Evolutionary conservation across 2,113 vertebrate genomes (phyloP), one percentile per base, ranked within the genome.

Genomic region (Cyprinus carpio): DNA sequence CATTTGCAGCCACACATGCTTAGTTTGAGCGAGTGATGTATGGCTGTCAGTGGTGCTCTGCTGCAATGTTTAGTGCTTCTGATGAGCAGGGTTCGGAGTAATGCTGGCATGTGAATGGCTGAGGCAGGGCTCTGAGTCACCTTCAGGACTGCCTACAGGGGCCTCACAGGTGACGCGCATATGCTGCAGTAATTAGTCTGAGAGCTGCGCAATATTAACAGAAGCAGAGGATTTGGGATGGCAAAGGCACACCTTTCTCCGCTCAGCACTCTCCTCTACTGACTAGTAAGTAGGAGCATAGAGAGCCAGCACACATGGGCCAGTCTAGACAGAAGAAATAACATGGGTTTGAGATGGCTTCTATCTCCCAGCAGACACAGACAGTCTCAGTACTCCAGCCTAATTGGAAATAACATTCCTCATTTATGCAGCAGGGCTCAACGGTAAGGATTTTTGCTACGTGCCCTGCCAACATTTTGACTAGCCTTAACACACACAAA

Each of bases 141-240:
- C 84, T 85, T 67, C 40, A 84, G 83, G 83, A 86, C 83, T 83
- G 84, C 90, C 83, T 89, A 89, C 67, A 79, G 83, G 87, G 83
- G 75, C 88, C 75, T 85, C 64, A 86, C 88, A 89, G 89, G 86
- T 86, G 84, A 88, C 67, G 85, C 87, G 80, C 93, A 92, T 92
- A 90, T 93, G 92, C 89, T 91, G 91, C 86, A 81, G 89, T 93
- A 93, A 93, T 93, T 93, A 92, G 88, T 90, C 89, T 88, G 84
- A 90, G 88, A 83, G 89, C 85, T 83, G 82, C 85, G 75, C 85
- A 69, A 56, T 87, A 89, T 86, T 86, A 49, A 84, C 91, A 86
- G 89, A 88, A 90, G 88, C 85, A 87, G 86, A 89, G 83, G 87
- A 56, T 74, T 76, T 87, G 82, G 67, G 67, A 83, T n/a, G 46